Percentiles rank a stretch among this genome's conserved stretches.
Conservation (phyloP, 2,797 vertebrate species). For the Sebastes alutus region DNA sequence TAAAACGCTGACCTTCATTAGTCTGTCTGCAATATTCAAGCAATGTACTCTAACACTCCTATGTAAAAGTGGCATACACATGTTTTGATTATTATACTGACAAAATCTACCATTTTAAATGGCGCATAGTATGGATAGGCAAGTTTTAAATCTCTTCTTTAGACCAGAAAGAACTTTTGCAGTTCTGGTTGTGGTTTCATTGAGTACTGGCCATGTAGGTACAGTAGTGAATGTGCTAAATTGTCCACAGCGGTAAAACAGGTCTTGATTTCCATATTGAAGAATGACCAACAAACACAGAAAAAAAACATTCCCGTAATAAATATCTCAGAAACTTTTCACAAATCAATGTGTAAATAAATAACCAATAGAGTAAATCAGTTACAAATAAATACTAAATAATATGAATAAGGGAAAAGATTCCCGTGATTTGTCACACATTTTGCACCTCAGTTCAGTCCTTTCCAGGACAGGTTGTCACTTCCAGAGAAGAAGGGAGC, state of each 20-base stretch:
- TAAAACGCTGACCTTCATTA: constrained; percentile 50
- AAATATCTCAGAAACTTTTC: constrained; percentile 61
- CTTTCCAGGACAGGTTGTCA: constrained; percentile 37
- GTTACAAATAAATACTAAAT: constrained; percentile 68
- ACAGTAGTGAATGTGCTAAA: constrained; percentile 5
- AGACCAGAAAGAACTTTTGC: constrained; percentile 11
- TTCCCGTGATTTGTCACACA: constrained; percentile 37
- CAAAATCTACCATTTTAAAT: constrained; percentile 36
- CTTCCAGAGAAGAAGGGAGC: constrained; percentile 42
- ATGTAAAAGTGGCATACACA: constrained; percentile 32
- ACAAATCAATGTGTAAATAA: constrained; percentile 61
- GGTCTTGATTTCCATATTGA: constrained; percentile 20
- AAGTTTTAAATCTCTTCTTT: constrained; percentile 25
- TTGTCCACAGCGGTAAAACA: constrained; percentile 51
- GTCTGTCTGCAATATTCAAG: constrained; percentile 45
- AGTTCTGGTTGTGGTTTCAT: background rate
- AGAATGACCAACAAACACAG: constrained; percentile 50
- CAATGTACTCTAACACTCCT: constrained; percentile 12
- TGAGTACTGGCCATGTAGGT: background rate
- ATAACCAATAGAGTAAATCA: constrained; percentile 61
- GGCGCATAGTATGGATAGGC: constrained; percentile 10
- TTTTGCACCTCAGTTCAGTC: constrained; percentile 40
- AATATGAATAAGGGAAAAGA: constrained; percentile 40
- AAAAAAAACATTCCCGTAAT: constrained; percentile 57
- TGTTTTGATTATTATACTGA: constrained; percentile 28